Conservation (phyloP, 2,888 invertebrate genomes). For the Dryomyza anilis region DNA sequence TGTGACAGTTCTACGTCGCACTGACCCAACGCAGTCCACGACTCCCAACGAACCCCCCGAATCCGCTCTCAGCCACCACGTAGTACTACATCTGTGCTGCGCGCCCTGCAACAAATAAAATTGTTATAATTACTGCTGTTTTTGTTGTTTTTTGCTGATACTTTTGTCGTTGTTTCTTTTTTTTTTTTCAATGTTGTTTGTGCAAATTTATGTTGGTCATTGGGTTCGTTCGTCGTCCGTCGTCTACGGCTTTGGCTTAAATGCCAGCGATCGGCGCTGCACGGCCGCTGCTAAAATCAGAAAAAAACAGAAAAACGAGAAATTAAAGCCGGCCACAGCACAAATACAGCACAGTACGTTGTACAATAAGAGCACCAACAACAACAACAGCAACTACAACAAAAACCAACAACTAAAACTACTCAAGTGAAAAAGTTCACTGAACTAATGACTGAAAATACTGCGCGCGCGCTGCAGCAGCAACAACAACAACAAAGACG, state of each 20-base stretch:
- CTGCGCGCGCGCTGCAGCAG: too few species aligned
- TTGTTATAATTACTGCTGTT: conserved; percentile 41
- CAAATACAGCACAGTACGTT: neutral
- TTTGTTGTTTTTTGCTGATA: conserved; percentile 9
- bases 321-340: neutral
- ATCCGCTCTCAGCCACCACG: conserved; percentile 11
- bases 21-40: neutral
- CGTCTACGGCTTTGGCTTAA: neutral
- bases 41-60: neutral
- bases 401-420: conserved; percentile 37
- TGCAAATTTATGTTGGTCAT: conserved; percentile 25
- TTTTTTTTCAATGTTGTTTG: conserved; percentile 2
- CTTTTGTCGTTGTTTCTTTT: conserved; percentile 24
- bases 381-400: neutral
- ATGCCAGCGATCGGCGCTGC: neutral
- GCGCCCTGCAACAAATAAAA: conserved; percentile 31
- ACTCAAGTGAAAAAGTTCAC: conserved; percentile 53
- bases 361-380: neutral
- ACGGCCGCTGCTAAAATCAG: neutral
- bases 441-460: conserved; percentile 44
- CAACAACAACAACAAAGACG: too few species aligned
- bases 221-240: conserved; percentile 24
- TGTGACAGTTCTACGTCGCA: conserved; percentile 33
- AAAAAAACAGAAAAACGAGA: neutral
- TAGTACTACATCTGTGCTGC: too few species aligned